Conservation (phyloP, 2,113 vertebrate genomes). For the Candoia aspera region DNA sequence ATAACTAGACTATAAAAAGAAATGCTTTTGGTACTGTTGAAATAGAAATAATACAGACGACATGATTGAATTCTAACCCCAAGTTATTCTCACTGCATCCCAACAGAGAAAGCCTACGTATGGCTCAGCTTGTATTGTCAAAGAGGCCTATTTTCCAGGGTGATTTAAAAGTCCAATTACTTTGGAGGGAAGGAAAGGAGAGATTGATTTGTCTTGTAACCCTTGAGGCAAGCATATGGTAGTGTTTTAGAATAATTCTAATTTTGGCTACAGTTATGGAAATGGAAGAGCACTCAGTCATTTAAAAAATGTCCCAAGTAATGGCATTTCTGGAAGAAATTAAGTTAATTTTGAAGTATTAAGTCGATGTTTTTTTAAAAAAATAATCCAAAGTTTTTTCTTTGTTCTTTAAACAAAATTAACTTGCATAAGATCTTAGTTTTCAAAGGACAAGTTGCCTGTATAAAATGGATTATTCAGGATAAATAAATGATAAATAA, state of each 20-base stretch:
- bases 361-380: conserved; percentile 22
- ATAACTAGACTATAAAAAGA: conserved; percentile 5
- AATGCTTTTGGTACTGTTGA: conserved; percentile 4
- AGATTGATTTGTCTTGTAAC: conserved; percentile 72
- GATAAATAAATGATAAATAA: neutral
- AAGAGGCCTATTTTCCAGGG: conserved; percentile 55
- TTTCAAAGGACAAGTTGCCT: neutral
- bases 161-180: conserved; percentile 71
- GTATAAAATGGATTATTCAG: neutral
- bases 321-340: conserved; percentile 45
- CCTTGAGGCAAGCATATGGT: conserved; percentile 59
- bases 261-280: conserved; percentile 39
- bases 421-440: conserved; percentile 16
- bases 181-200: conserved; percentile 66
- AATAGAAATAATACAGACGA: conserved; percentile 34
- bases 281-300: conserved; percentile 58
- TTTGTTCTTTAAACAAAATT: neutral
- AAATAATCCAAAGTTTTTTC: conserved; percentile 16
- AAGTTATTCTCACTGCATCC: conserved; percentile 37
- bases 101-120: conserved; percentile 47
- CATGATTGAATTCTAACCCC: conserved; percentile 41
- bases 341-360: conserved; percentile 56
- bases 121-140: conserved; percentile 50
- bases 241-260: conserved; percentile 56
- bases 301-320: conserved; percentile 44